Evolutionary conservation across 2,113 vertebrate genomes (phyloP), one percentile per base, ranked within the genome.

Genomic region (Prinia subflava): DNA sequence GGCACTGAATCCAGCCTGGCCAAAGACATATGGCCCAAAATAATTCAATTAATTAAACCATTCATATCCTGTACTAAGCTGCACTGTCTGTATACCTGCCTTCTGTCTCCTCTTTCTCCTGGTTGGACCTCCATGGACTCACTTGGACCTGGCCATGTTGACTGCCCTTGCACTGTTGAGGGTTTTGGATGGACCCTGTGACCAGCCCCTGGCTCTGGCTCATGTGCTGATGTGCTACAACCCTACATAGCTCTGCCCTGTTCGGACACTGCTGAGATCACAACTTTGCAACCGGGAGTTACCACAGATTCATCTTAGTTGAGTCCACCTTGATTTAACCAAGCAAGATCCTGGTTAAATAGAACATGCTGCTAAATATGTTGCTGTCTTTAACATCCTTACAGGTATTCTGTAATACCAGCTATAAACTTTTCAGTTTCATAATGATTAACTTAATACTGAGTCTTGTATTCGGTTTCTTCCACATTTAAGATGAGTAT

Each of bases 21-120:
- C 5, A 63, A 71, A 80, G 16, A 31, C 11, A 53, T 13, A 3
- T 7, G 39, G 14, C 47, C 28, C 8, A 49, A 67, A 76, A 35
- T 10, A 0, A 60, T 31, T 67, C 8, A n/a, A 16, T 5, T 53
- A 33, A n/a, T 39, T 15, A 39, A 78, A 30, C 3, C 0, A 0
- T n/a, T 74, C 33, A 22, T 8, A 23, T 10, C 4, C 4, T 46
- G 6, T 37, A 18, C 42, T 65, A 49, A 67, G 11, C 6, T 21
- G 25, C 7, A 2, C 2, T 31, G 8, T 19, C 37, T 9, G 2
- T n/a, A 3, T 31, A 37, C 17, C 5, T 75, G 17, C 9, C 21
- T 73, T 70, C 24, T 67, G 7, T 24, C 21, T 52, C 14, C 10
- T 53, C 56, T 41, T 75, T 18, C 19, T 91, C 31, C 57, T 3